Percentiles rank a stretch among this genome's conserved stretches.
Evolutionary conservation across 2,888 invertebrate species (phyloP).

Genomic region (Saturnia japonica): DNA sequence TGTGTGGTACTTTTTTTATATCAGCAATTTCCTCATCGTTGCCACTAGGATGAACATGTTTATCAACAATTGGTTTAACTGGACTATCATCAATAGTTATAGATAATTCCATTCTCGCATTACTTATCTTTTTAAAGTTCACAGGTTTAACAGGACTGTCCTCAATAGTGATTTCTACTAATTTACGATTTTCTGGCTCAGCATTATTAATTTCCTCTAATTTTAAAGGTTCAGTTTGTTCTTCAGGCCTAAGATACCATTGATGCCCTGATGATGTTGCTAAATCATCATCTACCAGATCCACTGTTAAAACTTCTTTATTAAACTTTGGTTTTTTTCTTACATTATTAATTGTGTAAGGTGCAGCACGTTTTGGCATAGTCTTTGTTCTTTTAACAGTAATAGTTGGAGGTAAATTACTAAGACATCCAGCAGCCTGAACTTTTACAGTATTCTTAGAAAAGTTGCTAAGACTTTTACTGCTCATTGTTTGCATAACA

Average conservation of each 20-base stretch:
- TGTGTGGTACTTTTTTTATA: conserved; percentile 43
- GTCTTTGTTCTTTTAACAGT: conserved; percentile 53
- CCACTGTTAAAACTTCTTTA: conserved; percentile 54
- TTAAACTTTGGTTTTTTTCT: conserved; percentile 29
- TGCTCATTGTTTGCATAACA: conserved; percentile 30
- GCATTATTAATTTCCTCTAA: conserved; percentile 60
- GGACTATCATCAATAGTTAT: conserved; percentile 75
- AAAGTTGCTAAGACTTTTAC: conserved; percentile 28
- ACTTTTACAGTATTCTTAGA: conserved; percentile 36
- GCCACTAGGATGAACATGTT: conserved; percentile 31
- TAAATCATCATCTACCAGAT: conserved; percentile 68
- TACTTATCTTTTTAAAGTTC: conserved; percentile 42
- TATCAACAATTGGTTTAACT: conserved; percentile 42
- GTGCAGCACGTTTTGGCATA: conserved; percentile 25
- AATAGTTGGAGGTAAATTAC: conserved; percentile 59
- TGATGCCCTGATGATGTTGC: conserved; percentile 48
- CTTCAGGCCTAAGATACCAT: conserved; percentile 74
- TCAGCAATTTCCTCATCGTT: conserved; percentile 43
- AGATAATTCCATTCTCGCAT: conserved; percentile 52
- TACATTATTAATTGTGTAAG: conserved; percentile 23
- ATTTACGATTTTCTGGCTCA: conserved; percentile 54
- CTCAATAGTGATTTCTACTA: conserved; percentile 73
- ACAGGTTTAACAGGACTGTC: conserved; percentile 68
- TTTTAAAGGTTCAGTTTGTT: conserved; percentile 35
- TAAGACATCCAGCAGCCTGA: conserved; percentile 37